Evolutionary conservation across 2,797 vertebrate species (phyloP).

Genomic region (Cyclura pinguis): DNA sequence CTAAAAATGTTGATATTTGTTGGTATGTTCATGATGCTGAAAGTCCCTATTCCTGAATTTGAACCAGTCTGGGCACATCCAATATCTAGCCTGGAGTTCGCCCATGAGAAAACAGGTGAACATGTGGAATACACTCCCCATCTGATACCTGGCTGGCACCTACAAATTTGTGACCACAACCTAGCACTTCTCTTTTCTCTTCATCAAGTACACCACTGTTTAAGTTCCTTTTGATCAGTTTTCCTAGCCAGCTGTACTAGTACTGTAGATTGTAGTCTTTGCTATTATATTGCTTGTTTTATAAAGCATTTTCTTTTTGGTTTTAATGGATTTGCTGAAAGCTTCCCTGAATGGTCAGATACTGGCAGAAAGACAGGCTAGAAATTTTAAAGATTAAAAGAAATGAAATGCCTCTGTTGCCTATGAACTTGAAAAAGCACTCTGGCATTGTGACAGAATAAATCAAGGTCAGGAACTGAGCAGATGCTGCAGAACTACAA

Average conservation of each 20-base stretch:
- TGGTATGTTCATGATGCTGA: background rate
- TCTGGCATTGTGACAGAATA: no score
- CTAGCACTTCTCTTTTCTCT: background rate
- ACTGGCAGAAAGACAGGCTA: background rate
- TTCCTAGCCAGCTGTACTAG: background rate
- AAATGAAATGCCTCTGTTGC: background rate
- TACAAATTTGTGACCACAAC: background rate
- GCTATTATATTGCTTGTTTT: background rate
- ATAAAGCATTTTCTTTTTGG: background rate
- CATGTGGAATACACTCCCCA: background rate
- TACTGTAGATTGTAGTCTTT: background rate
- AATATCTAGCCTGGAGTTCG: background rate
- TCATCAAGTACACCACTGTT: background rate
- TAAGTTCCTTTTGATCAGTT: background rate
- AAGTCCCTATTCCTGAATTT: background rate
- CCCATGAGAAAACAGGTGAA: background rate
- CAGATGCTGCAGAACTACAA: no score
- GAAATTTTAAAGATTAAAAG: constrained; percentile 4
- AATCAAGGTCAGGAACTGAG: background rate
- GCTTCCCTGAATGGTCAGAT: background rate
- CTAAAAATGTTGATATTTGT: constrained; percentile 2
- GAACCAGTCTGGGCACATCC: background rate
- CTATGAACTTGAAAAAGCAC: background rate
- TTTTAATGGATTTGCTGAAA: background rate
- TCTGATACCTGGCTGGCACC: background rate